phyloP scores from a whole-genome alignment of 2,113 vertebrate species.

The Poecilia latipinna region DNA sequence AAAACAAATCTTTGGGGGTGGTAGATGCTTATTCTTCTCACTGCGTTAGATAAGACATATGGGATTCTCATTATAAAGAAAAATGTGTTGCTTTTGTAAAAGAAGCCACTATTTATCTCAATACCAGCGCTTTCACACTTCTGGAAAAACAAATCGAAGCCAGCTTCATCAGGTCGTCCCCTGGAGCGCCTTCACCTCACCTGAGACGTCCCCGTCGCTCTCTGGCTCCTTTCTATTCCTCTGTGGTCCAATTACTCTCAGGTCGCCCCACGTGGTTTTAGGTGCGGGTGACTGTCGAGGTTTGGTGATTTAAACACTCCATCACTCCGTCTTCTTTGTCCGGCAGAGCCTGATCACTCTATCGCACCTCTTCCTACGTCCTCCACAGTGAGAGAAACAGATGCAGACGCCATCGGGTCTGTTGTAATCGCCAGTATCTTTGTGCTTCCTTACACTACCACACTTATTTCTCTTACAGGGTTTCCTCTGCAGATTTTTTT shows the following conservation, averaged over 20 bases:
- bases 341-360: neutral
- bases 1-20: neutral
- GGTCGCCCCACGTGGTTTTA: neutral
- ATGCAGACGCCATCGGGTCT: constrained; percentile 6
- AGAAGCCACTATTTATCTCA: constrained; percentile 1
- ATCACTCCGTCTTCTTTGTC: constrained; percentile 1
- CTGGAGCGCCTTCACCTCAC: neutral
- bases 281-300: neutral
- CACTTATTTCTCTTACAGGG: neutral
- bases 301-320: neutral
- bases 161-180: constrained; percentile 2
- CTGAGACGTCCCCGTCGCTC: neutral
- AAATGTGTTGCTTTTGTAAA: constrained; percentile 11
- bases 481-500: neutral
- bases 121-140: constrained; percentile 7
- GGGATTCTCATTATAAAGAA: neutral
- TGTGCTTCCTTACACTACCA: neutral
- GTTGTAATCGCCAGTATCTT: constrained; percentile 1
- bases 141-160: neutral
- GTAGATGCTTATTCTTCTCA: too few relatives aligned
- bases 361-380: constrained; percentile 7
- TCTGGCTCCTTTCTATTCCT: neutral
- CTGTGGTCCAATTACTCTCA: constrained; percentile 6
- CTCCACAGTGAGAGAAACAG: constrained; percentile 4
- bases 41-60: neutral